Percentiles rank a stretch among this genome's conserved stretches.
phyloP scores from a whole-genome alignment of 2,113 vertebrate genomes.

The Todiramphus chloris region DNA sequence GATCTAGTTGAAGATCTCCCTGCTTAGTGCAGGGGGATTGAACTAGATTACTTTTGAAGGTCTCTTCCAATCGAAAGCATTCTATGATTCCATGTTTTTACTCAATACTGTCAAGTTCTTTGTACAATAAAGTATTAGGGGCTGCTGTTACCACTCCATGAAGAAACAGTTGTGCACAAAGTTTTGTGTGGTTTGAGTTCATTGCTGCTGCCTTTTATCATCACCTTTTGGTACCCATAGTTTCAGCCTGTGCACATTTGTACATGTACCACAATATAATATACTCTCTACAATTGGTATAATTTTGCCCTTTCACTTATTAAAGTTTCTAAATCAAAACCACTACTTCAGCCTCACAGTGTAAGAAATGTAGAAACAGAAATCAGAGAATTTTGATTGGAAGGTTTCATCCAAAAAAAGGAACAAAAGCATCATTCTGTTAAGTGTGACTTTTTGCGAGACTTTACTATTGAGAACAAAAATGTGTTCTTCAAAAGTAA shows the following conservation, averaged over 20 bases:
- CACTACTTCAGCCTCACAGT: neutral
- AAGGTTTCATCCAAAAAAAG: neutral
- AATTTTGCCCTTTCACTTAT: neutral
- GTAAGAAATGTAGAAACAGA: neutral
- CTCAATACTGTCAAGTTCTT: neutral
- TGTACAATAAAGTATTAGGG: neutral
- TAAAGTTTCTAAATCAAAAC: neutral
- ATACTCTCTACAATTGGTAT: neutral
- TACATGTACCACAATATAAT: neutral
- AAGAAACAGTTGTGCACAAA: neutral
- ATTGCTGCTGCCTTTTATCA: neutral
- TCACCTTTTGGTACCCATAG: neutral
- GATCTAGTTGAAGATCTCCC: neutral
- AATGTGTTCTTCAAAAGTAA: neutral
- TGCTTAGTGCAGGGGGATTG: fast-evolving
- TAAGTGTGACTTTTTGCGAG: neutral
- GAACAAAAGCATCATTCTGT: neutral
- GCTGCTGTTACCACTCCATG: neutral
- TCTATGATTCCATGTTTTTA: neutral
- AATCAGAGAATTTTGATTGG: neutral
- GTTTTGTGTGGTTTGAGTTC: neutral
- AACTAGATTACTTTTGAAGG: neutral
- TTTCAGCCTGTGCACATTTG: neutral
- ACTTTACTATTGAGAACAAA: neutral
- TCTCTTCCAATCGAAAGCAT: neutral